Percentiles rank a stretch among this genome's conserved stretches.
Evolutionary conservation across 1,140 invertebrate species (phyloP).

Genomic region (Drosophila equinoxialis): DNA sequence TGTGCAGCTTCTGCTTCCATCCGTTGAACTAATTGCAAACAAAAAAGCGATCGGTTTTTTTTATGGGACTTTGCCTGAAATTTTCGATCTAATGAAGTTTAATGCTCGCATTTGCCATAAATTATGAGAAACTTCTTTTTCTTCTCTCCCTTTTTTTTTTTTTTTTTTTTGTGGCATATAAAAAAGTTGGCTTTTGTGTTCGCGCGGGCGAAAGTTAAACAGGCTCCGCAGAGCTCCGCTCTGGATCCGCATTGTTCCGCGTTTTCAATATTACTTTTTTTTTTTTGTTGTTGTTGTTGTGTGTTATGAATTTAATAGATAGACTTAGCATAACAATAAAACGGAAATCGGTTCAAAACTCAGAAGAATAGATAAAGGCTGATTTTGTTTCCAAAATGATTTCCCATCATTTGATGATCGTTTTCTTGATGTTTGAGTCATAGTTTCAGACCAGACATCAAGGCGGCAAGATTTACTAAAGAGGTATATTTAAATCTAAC

Average conservation of each 20-base stretch:
- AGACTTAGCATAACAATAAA: slow-evolving; percentile 75
- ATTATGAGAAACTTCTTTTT: slow-evolving; percentile 66
- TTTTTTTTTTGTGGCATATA: slow-evolving; percentile 49
- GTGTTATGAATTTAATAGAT: slow-evolving; percentile 50
- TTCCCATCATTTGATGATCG: slow-evolving; percentile 18
- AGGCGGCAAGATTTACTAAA: slow-evolving; percentile 4
- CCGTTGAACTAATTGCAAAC: slow-evolving; percentile 72
- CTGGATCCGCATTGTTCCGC: slow-evolving; percentile 51
- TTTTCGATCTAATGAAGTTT: slow-evolving; percentile 80
- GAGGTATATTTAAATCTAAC: background rate
- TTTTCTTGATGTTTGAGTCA: background rate
- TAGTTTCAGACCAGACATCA: slow-evolving; percentile 24
- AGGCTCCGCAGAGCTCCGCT: background rate
- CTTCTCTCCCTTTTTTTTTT: background rate
- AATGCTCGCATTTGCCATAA: slow-evolving; percentile 79
- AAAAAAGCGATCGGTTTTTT: slow-evolving; percentile 55
- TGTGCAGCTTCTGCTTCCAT: slow-evolving; percentile 47
- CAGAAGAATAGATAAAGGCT: slow-evolving; percentile 9
- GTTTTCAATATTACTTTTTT: slow-evolving; percentile 77
- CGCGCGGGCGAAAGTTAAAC: slow-evolving; percentile 27
- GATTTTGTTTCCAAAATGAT: background rate
- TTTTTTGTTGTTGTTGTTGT: slow-evolving; percentile 27
- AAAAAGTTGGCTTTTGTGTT: slow-evolving; percentile 39
- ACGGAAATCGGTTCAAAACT: slow-evolving; percentile 66
- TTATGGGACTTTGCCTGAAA: slow-evolving; percentile 65